phyloP scores from a whole-genome alignment of 1,140 invertebrate genomes.

The Ruditapes philippinarum region DNA sequence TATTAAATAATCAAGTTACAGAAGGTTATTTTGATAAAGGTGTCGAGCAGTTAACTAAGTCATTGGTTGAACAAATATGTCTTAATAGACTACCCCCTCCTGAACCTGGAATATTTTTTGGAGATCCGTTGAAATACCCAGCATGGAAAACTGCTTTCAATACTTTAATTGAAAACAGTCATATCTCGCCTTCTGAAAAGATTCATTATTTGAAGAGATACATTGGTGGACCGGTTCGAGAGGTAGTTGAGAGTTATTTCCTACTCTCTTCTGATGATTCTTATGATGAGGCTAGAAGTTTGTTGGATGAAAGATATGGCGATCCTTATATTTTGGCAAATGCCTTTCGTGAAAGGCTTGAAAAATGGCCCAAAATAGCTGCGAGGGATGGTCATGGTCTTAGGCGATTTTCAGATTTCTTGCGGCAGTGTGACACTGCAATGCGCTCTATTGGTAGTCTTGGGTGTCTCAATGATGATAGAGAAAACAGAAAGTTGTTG shows the following conservation, averaged over 20 bases:
- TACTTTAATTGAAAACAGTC: conserved; percentile 94
- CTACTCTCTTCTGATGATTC: conserved; percentile 57
- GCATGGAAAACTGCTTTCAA: conserved; percentile 90
- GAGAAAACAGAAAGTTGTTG: conserved; percentile 70
- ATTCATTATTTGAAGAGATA: conserved; percentile 81
- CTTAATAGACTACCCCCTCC: conserved; percentile 62
- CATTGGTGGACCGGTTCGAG: conserved; percentile 49
- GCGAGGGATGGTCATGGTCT: conserved; percentile 48
- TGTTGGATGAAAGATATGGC: conserved; percentile 68
- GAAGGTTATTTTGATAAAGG: too few species aligned
- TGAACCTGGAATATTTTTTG: conserved; percentile 64
- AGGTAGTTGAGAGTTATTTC: conserved; percentile 59
- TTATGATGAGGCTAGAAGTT: conserved; percentile 49
- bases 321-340: conserved; percentile 56
- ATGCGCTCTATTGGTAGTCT: conserved; percentile 50
- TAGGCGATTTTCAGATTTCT: conserved; percentile 65
- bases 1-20: background rate
- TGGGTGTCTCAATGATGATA: conserved; percentile 65
- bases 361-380: conserved; percentile 66
- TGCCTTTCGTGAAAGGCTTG: conserved; percentile 62
- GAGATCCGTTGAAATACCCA: conserved; percentile 67
- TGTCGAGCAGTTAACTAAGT: too few species aligned
- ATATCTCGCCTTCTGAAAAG: conserved; percentile 91
- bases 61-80: conserved; percentile 54
- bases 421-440: conserved; percentile 67